phyloP scores from a whole-genome alignment of 2,888 invertebrate genomes.

The Eupithecia dodoneata region DNA sequence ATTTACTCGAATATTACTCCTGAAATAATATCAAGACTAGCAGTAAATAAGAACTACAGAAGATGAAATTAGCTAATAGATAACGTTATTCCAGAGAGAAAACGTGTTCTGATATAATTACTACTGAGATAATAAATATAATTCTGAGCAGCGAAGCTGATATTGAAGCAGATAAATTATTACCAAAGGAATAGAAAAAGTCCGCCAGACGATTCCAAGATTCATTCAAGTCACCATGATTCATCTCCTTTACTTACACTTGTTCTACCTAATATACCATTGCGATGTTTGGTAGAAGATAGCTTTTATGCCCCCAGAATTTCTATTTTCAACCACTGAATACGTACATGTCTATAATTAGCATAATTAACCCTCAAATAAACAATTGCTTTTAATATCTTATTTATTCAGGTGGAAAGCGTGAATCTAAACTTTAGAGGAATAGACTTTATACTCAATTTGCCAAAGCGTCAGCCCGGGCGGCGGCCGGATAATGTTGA shows the following conservation, averaged over 20 bases:
- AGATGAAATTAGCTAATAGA: constrained; percentile 8
- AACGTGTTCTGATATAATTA: neutral
- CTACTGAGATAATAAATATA: neutral
- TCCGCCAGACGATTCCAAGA: neutral
- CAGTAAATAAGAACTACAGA: neutral
- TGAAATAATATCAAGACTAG: neutral
- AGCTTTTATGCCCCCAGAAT: neutral
- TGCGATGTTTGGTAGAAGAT: neutral
- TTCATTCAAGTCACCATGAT: constrained; percentile 11
- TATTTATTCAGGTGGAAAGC: neutral
- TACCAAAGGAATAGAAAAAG: constrained; percentile 1
- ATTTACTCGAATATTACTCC: neutral
- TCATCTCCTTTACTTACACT: constrained; percentile 7
- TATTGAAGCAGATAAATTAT: neutral
- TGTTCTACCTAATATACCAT: neutral
- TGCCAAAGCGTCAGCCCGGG: neutral
- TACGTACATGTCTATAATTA: too few species aligned
- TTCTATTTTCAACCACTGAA: neutral
- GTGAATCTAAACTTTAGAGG: neutral
- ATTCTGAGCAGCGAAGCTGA: neutral
- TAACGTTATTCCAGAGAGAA: neutral
- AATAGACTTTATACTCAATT: neutral
- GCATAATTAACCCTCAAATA: too few species aligned
- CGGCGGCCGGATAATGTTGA: neutral
- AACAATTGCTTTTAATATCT: too few species aligned